Evolutionary conservation across 1,140 invertebrate species (phyloP), one percentile per base, ranked within the genome.

Genomic region (Drosophila biarmipes): DNA sequence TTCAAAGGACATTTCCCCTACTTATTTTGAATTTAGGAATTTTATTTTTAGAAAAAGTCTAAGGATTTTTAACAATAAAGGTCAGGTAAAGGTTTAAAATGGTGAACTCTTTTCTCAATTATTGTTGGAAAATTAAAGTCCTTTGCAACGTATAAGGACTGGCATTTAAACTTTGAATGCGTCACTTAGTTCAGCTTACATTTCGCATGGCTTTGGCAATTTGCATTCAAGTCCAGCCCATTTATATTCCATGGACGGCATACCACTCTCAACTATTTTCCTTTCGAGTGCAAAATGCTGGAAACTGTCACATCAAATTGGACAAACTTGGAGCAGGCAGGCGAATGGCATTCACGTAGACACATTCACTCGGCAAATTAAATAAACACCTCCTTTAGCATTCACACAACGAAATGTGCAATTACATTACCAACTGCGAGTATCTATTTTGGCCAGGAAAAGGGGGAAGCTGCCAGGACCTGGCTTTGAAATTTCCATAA

Each of bases 331-430:
- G 68, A 63, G 52, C 45, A 55, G 38, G 52, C 45, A 55, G 38
- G 54, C 57, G 62, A 49, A 66, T 73, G 57, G 53, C 67, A 58
- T 54, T 14, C 57, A 77, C 52, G 69, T 69, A 56, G 72, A 57
- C 53, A 54, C 49, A 78, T 68, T 67, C 74, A 78, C 59, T 66
- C 37, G 49, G 64, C 74, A 87, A 86, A 87, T 86, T 86, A 87
- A 86, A 86, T 86, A 86, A 87, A 87, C 82, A 87, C 82, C 82
- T 87, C 71, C 53, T 67, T 86, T 85, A 31, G 73, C 78, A 81
- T 87, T 80, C 73, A 81, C 31, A 74, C 74, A 81, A 69, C 64
- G 68, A 71, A 86, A 67, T 87, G 78, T 87, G 82, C 78, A 86
- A 86, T 86, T 86, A 86, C 75, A 86, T 86, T 82, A 87, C 69